phyloP scores from a whole-genome alignment of 1,140 invertebrate species.

The Drosophila fuyamai region DNA sequence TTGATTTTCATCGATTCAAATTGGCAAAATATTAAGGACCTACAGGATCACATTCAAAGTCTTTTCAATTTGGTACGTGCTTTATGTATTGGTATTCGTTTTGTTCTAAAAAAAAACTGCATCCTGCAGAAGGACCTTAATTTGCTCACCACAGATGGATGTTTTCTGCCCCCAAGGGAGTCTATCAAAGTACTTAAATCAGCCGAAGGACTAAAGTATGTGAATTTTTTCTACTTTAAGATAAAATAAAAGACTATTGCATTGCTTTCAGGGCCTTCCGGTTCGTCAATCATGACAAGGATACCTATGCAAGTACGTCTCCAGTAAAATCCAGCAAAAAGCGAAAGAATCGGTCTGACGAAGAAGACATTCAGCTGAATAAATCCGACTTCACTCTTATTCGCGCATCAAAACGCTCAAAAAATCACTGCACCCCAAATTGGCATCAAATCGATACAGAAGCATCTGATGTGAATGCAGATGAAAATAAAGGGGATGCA shows the following conservation, averaged over 20 bases:
- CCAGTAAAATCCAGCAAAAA: slow-evolving; percentile 33
- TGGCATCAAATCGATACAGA: background rate
- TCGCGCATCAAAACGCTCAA: slow-evolving; percentile 47
- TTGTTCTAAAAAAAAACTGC: background rate
- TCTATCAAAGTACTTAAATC: slow-evolving; percentile 49
- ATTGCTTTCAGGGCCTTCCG: slow-evolving; percentile 28
- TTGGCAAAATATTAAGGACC: slow-evolving; percentile 56
- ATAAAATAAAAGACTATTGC: background rate
- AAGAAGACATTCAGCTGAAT: slow-evolving; percentile 17
- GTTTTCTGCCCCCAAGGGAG: slow-evolving; percentile 61
- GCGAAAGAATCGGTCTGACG: slow-evolving; percentile 42
- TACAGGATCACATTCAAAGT: slow-evolving; percentile 67
- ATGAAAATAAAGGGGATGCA: background rate
- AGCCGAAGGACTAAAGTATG: slow-evolving; percentile 48
- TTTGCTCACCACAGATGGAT: slow-evolving; percentile 61
- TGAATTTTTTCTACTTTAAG: background rate
- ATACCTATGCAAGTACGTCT: background rate
- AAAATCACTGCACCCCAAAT: slow-evolving; percentile 11
- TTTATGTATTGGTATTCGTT: too few species aligned
- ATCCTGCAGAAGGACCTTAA: slow-evolving; percentile 43
- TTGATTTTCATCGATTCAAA: slow-evolving; percentile 44
- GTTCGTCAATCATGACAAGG: background rate
- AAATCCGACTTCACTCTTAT: slow-evolving; percentile 34
- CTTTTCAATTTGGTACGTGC: slow-evolving; percentile 48
- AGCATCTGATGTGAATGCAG: background rate